phyloP scores from a whole-genome alignment of 2,797 vertebrate genomes.

The Rhinichthys osculus region DNA sequence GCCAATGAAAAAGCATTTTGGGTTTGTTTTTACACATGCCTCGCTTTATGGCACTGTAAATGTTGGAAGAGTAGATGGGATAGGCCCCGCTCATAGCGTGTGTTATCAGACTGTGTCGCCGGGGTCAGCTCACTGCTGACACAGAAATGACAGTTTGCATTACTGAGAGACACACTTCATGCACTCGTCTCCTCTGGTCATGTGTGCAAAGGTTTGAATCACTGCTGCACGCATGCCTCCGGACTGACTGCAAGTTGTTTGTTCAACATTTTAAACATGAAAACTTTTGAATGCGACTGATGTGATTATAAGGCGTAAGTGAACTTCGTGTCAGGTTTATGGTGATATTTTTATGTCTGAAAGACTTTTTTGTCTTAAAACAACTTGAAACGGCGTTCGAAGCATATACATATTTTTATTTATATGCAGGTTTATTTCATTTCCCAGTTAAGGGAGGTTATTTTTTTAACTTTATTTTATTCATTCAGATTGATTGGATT shows the following conservation, averaged over 20 bases:
- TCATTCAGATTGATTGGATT: neutral
- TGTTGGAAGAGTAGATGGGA: neutral
- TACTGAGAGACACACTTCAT: constrained; percentile 64
- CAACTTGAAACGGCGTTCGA: neutral
- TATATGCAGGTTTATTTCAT: neutral
- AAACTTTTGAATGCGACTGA: neutral
- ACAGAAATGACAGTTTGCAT: constrained; percentile 73
- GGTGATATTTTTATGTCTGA: neutral
- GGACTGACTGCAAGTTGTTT: constrained; percentile 3
- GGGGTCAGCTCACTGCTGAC: constrained; percentile 57
- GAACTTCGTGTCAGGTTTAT: neutral
- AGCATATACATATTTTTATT: neutral
- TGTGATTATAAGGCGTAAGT: neutral
- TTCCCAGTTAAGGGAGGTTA: neutral
- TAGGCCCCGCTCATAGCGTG: neutral
- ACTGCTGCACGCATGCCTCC: neutral
- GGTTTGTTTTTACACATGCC: neutral
- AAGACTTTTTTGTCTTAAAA: neutral
- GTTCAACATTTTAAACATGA: neutral
- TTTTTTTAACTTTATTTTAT: neutral
- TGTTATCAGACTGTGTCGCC: constrained; percentile 12
- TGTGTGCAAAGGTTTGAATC: constrained; percentile 60
- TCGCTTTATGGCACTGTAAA: neutral
- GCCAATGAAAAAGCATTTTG: neutral
- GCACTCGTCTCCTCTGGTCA: constrained; percentile 60